These are phyloP conservation scores for Eugnorisma glareosa DNA, from an alignment of 2,888 invertebrate genomes.

Conservation along the genomic window DNA sequence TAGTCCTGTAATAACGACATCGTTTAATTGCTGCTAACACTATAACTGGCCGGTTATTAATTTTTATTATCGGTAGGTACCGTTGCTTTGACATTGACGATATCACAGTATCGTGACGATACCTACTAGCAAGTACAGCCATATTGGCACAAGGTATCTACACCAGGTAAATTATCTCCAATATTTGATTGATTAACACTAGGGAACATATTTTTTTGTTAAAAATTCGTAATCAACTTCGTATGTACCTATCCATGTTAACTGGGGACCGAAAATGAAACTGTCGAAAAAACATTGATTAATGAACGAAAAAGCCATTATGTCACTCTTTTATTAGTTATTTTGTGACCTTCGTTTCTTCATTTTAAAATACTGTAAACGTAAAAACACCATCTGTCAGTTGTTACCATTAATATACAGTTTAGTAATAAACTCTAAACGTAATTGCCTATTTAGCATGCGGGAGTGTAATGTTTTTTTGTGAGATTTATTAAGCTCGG, in stretches of 20 bases:
- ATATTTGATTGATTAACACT: constrained; percentile 19
- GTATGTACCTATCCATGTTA: not conserved
- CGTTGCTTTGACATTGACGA: not conserved
- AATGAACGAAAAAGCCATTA: constrained; percentile 2
- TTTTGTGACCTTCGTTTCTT: not conserved
- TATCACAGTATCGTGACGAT: too few species aligned
- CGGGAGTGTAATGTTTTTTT: not conserved
- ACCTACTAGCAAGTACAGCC: not conserved
- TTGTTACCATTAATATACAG: not conserved
- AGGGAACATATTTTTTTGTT: not conserved
- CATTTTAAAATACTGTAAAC: not conserved
- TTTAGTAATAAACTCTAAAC: constrained; percentile 9
- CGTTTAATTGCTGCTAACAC: too few species aligned
- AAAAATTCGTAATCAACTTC: constrained; percentile 10
- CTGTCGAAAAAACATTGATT: constrained; percentile 12
- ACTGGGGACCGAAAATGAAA: constrained; percentile 3
- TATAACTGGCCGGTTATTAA: too few species aligned
- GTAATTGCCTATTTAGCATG: not conserved
- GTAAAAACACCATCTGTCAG: not conserved
- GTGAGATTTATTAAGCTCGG: too few species aligned
- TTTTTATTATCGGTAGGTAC: too few species aligned
- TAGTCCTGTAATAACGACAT: too few species aligned
- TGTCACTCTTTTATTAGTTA: not conserved
- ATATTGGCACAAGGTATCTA: not conserved
- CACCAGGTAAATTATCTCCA: not conserved